Evolutionary conservation across 2,113 vertebrate species (phyloP), one percentile per base, ranked within the genome.

Genomic region (Daphoenositta chrysoptera): DNA sequence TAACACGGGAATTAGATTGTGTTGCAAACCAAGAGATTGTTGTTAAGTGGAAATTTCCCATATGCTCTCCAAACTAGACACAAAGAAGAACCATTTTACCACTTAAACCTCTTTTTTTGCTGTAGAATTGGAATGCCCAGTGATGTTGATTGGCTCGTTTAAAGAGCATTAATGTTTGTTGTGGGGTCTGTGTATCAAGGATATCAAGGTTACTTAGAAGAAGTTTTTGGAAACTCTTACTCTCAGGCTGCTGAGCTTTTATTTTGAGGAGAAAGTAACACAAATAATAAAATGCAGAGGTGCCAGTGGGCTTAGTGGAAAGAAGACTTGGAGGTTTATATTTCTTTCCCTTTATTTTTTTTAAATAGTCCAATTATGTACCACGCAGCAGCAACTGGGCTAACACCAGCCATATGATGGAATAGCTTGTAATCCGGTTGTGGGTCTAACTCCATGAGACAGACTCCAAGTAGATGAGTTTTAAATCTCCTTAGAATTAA

Each of bases 401-500:
- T 96, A 95, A 97, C 88, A 94, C 31, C 90, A 93, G 92, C 82
- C 94, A 82, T 97, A 95, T 93, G 97, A 97, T 92, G 97, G 97
- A 97, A 83, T 85, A 97, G 95, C 90, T 90, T 83, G 40, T 98
- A 98, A 98, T 98, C 97, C 92, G 94, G 83, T 95, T 90, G 95
- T 88, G 94, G 90, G 45, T 92, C 91, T 83, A 63, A 84, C 93
- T 95, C 95, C 73, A 39, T 84, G 93, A 96, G 94, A 92, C 94
- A 95, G 94, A 90, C 86, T 95, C 95, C 93, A 96, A 97, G 96
- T 87, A 97, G 96, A 97, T 96, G 96, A 97, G 97, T 93, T 95
- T 96, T 96, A 96, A 98, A 98, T 97, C 97, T 96, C 94, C 96
- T 97, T 96, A 97, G 97, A 97, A 97, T 97, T 96, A 97, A 97